phyloP scores from a whole-genome alignment of 1,140 invertebrate genomes.

The Anastatus disparis region DNA sequence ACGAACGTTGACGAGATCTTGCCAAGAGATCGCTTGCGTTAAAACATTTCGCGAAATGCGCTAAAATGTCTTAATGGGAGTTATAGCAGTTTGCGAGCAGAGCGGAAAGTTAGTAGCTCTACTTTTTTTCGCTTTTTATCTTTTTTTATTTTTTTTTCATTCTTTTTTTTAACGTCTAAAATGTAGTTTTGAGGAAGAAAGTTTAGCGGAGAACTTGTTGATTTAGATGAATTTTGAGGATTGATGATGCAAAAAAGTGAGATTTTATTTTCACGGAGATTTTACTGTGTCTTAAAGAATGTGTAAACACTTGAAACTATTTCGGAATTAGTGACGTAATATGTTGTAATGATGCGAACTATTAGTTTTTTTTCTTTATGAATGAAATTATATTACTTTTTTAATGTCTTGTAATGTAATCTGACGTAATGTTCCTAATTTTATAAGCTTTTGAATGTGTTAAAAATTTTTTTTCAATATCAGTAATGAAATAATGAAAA shows the following conservation, averaged over 20 bases:
- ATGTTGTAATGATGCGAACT: not conserved
- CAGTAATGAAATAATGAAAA: too few species aligned
- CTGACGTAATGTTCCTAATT: too few species aligned
- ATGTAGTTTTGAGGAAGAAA: not conserved
- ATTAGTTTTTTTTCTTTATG: too few species aligned
- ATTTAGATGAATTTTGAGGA: not conserved
- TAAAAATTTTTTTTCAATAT: too few species aligned
- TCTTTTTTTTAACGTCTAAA: not conserved
- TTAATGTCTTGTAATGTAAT: too few species aligned
- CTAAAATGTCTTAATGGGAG: conserved; percentile 58
- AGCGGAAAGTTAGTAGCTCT: conserved; percentile 38
- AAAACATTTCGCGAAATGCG: conserved; percentile 51
- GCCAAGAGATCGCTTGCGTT: not conserved
- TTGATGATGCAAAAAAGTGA: not conserved
- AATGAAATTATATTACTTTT: too few species aligned
- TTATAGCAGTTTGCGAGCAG: too few species aligned
- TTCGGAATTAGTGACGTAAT: not conserved
- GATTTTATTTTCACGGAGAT: not conserved
- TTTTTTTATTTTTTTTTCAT: not conserved
- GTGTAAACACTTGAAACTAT: too few species aligned
- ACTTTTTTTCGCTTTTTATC: not conserved
- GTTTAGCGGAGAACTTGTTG: not conserved
- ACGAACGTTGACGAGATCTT: not conserved
- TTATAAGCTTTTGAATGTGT: too few species aligned
- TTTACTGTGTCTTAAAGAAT: too few species aligned